A percentile compares a stretch with the other conserved stretches of the same genome.
These are phyloP conservation scores for Mormyrus iriodes DNA, from an alignment of 2,113 vertebrate genomes.

Conservation along the genomic window DNA sequence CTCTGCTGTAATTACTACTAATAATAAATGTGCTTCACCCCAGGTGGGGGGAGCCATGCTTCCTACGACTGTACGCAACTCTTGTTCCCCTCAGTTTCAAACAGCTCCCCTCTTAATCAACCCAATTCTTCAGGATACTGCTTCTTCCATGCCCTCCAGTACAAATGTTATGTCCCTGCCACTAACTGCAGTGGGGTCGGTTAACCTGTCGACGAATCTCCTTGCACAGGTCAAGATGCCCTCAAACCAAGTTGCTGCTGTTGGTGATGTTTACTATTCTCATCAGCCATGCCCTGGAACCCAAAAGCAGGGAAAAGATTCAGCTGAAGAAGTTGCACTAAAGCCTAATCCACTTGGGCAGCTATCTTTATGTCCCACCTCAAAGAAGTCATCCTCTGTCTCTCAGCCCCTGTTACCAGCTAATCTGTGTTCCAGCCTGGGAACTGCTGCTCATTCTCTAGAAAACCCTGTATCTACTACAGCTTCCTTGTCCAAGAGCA, in stretches of 20 bases:
- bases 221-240: slow-evolving; percentile 70
- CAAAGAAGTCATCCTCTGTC: slow-evolving; percentile 53
- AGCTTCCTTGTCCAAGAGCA: slow-evolving; percentile 61
- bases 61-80: slow-evolving; percentile 44
- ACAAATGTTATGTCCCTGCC: slow-evolving; percentile 79
- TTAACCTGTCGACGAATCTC: slow-evolving; percentile 82
- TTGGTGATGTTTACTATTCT: slow-evolving; percentile 10
- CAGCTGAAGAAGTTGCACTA: slow-evolving; percentile 52
- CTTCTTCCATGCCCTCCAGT: slow-evolving; percentile 49
- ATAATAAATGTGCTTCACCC: slow-evolving; percentile 76
- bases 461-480: slow-evolving; percentile 55
- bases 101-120: slow-evolving; percentile 85
- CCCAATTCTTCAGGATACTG: slow-evolving; percentile 80
- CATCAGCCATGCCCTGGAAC: slow-evolving; percentile 41
- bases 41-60: slow-evolving; percentile 67
- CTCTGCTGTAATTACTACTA: slow-evolving; percentile 79
- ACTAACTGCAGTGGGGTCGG: slow-evolving; percentile 77
- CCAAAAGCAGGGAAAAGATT: slow-evolving; percentile 61
- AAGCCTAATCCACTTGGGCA: slow-evolving; percentile 56
- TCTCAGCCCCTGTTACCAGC: slow-evolving; percentile 65
- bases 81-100: slow-evolving; percentile 77
- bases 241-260: slow-evolving; percentile 52
- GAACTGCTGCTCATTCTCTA: slow-evolving; percentile 46
- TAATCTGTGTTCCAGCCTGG: slow-evolving; percentile 48
- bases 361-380: slow-evolving; percentile 47